These are phyloP conservation scores for Plebejus argus DNA, from an alignment of 2,888 invertebrate genomes.

Conservation along the genomic window DNA sequence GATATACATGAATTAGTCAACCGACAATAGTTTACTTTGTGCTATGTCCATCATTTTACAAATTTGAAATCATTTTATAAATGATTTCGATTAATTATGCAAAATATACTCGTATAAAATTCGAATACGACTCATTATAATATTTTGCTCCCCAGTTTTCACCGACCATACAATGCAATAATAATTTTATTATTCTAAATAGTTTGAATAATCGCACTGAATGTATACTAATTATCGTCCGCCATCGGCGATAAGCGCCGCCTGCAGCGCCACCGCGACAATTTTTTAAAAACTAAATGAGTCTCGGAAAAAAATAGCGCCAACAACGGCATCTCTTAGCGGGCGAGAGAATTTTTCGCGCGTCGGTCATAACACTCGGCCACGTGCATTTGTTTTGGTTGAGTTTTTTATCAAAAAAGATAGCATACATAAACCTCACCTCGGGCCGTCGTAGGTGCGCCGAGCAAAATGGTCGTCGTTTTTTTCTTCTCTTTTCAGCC, in stretches of 20 bases:
- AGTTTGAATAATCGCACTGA: conserved; percentile 42
- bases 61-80: conserved; percentile 33
- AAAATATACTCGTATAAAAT: conserved; percentile 33
- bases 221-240: conserved; percentile 40
- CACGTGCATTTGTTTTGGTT: conserved; percentile 81
- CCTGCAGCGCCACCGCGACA: conserved; percentile 65
- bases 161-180: conserved; percentile 34
- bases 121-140: conserved; percentile 35
- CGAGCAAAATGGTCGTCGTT: conserved; percentile 80
- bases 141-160: conserved; percentile 42
- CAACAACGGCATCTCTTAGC: conserved; percentile 77
- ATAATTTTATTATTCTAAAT: conserved; percentile 44
- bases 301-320: conserved; percentile 66
- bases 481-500: conserved; percentile 81
- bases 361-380: conserved; percentile 78
- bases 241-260: conserved; percentile 42
- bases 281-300: conserved; percentile 71
- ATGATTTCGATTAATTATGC: conserved; percentile 34
- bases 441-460: conserved; percentile 72
- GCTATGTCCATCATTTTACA: conserved; percentile 26
- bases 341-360: conserved; percentile 67
- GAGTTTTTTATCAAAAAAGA: conserved; percentile 77
- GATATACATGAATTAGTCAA: conserved; percentile 8
- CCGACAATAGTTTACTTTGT: conserved; percentile 14
- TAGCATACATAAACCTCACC: conserved; percentile 76